Conservation (phyloP, 2,888 invertebrate genomes). For the Agriopis marginaria region DNA sequence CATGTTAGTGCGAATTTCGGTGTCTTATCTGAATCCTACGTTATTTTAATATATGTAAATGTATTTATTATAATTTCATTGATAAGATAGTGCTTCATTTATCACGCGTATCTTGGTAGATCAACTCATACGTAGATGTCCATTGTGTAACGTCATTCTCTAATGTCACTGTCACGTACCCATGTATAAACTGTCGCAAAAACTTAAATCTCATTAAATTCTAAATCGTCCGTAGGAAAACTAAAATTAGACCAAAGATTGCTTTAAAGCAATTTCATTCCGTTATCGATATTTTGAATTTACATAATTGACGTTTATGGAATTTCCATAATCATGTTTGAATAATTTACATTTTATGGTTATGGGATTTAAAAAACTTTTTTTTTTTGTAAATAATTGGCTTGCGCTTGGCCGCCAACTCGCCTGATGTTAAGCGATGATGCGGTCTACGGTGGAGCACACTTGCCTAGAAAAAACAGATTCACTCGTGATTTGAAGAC, state of each 20-base stretch:
- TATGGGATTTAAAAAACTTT: background rate
- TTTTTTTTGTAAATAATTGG: no score
- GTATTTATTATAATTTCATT: slow-evolving; percentile 23
- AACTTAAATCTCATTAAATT: slow-evolving; percentile 7
- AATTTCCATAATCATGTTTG: background rate
- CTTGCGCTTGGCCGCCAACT: no score
- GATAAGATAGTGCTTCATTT: slow-evolving; percentile 23
- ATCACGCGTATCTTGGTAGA: slow-evolving; percentile 38
- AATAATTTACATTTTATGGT: slow-evolving; percentile 3
- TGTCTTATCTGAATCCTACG: slow-evolving; percentile 20
- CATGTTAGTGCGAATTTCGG: slow-evolving; percentile 4
- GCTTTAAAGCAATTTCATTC: slow-evolving; percentile 1
- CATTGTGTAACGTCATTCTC: slow-evolving; percentile 24
- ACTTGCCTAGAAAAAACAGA: no score
- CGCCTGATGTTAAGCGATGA: no score
- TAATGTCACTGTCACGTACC: slow-evolving; percentile 39
- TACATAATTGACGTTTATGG: no score
- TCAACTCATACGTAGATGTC: slow-evolving; percentile 29
- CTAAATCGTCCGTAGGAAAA: slow-evolving; percentile 1
- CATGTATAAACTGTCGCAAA: slow-evolving; percentile 2
- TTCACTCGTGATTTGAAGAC: no score
- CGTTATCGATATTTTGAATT: slow-evolving; percentile 3
- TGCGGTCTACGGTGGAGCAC: no score
- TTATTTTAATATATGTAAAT: slow-evolving; percentile 22
- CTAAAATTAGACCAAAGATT: slow-evolving; percentile 2